Evolutionary conservation across 2,888 invertebrate species (phyloP), one percentile per base, ranked within the genome.

Genomic region (Carabus problematicus): DNA sequence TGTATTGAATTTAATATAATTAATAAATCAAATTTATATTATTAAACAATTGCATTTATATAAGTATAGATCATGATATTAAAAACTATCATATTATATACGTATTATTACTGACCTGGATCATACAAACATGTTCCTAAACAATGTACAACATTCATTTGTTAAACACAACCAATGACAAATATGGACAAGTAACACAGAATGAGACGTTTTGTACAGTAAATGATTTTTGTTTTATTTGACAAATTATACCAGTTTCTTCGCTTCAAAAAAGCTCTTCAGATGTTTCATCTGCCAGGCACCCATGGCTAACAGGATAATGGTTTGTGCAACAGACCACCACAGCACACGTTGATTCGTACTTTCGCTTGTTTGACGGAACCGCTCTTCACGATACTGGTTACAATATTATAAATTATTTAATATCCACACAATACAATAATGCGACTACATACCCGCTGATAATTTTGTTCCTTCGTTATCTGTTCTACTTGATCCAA

Each of bases 271-370:
- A 88, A 99, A 99, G 78, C 95, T 94, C 86, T 98, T 98, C 74
- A 99, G 87, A 87, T 99, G 99, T 77, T 91, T 90, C 97, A 99
- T 98, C 84, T 99, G 99, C 98, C 98, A 99, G 74, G 95, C 92
- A 12, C 99, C 99, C 87, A 98, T 98, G 41, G 88, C 84, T 0
- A 98, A 84, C 9, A 99, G 87, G 49, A 99, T 93, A 64, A 90
- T 86, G 0, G 96, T 95, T 83, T 99, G 99, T 0, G 92, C 89
- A 11, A 97, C 84, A 66, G 97, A 96, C 98, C 98, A 99, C 95
- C 97, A 98, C 29, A 98, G 85, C 0, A 97, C 97, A 73, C 96
- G 86, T 63, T 91, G 91, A 81, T 98, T 97, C 64, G 99, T 99
- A 81, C 97, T 98, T 83, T 99, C 98, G 72, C 97, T 97, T 0